Evolutionary conservation across 1,140 invertebrate species (phyloP), one percentile per base, ranked within the genome.

Genomic region (Drosophila athabasca): DNA sequence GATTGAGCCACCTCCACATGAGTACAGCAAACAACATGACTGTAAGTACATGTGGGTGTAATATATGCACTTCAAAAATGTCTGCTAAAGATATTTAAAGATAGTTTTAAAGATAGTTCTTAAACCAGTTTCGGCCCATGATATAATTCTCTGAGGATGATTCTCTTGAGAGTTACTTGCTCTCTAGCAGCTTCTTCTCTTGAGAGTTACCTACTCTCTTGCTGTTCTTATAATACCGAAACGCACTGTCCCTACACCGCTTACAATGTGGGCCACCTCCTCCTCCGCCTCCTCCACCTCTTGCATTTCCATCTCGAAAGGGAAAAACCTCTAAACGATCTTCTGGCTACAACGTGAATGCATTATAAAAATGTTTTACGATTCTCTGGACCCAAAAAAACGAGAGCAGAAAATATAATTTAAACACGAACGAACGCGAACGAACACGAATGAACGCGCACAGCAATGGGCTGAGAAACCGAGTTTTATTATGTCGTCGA

Each of bases 301-400:
- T 19, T 19, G 17, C 17, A 19, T 19, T 19, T 19, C 17, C 17
- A 29, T 22, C 51, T 22, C 24, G 8, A 35, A 9, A 17, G 7
- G 24, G 68, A 45, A 44, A 64, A 68, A 49, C 66, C 66, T 70
- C 35, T 69, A 50, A 70, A 58, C 64, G 67, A 70, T 70, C 67
- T 70, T 58, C 9, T 19, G 60, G 54, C 61, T 50, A 59, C 77
- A 79, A 80, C 72, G 74, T 67, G 51, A 67, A 60, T 45, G 80
- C 78, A 87, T 85, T 85, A 82, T 87, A 84, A 81, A 87, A 85
- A 85, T 85, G 74, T 87, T 85, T 85, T 85, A 85, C 82, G 82
- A 85, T 81, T 84, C 62, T 84, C 62, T 64, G 62, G 53, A 57
- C 35, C 45, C 31, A 35, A 49, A 71, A 35, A 49, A 71, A 55